Base-by-base conservation (phyloP, 30 jellyfish, hydroid and myxozoan species). In the Aurelia sp. region DNA sequence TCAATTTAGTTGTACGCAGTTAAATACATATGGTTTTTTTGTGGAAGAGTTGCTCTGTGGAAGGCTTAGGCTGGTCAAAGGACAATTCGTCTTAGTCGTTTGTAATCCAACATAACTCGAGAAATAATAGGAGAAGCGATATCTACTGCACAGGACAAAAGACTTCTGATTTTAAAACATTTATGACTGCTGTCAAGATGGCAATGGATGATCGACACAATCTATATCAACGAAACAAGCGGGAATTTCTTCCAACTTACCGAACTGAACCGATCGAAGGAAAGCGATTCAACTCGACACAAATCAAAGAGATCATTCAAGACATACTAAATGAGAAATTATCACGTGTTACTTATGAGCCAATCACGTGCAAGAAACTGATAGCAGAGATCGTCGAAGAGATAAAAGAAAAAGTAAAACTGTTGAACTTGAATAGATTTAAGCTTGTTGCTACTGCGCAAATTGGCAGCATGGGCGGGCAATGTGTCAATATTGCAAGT, bases 401-500 rank as follows among this genome's bases (percentile, higher is more conserved):
- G n/a, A 74, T 88, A 18, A 64, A 69, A 74, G 92, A 73, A 9
- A 71, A 76, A 23, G 89, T 88, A 51, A 79, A 79, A 47, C 40
- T 40, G 55, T 41, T 79, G 58, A 67, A 71, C 21, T 62, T 70
- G 66, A 73, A 23, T 11, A 61, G 97, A 40, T 88, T 79, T 81
- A 88, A 88, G 47, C 5, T 64, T 52, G 92, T 88, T 79, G 82
- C 73, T 21, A 57, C 73, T 79, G 97, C 76, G 13, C 83, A 71
- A 51, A n/a, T 79, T 59, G 97, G 97, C 53, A 73, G 86, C 67
- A 66, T 40, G 68, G 57, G 48, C 20, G 92, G 97, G 10, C 92
- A 88, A 78, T 77, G 82, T 51, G 75, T 80, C 19, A 50, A 35
- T 33, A 73, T 88, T 10, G 97, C 97, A 23, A 88, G 97, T 73